Percentiles rank a stretch among this genome's conserved stretches.
Evolutionary conservation across 2,888 invertebrate species (phyloP).

Genomic region (Chrysolina oricalcia): DNA sequence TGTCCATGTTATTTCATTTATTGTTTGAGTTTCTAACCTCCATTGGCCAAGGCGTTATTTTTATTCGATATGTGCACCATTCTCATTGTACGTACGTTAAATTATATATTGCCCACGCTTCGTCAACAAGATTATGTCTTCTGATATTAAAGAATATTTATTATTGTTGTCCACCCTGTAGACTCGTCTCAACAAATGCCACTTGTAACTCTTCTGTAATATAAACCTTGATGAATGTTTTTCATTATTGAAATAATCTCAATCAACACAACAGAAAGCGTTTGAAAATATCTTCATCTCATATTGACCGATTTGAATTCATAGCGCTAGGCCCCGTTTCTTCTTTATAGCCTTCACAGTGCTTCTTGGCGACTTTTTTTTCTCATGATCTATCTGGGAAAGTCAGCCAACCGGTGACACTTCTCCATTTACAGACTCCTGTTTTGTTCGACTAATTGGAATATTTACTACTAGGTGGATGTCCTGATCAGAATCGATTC

Average conservation of each 20-base stretch:
- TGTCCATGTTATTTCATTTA: no score
- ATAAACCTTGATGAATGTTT: neutral
- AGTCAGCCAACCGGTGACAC: conserved; percentile 35
- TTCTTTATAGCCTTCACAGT: conserved; percentile 16
- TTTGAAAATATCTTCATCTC: neutral
- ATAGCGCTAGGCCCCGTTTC: neutral
- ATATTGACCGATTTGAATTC: neutral
- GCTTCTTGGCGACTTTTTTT: conserved; percentile 18
- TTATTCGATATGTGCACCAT: no score
- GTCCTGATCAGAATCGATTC: neutral
- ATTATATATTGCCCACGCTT: no score
- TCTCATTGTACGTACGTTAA: no score
- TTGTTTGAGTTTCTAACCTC: no score
- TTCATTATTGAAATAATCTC: neutral
- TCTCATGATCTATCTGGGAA: conserved; percentile 26
- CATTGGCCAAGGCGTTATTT: no score
- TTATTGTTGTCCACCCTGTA: no score
- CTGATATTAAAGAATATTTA: no score
- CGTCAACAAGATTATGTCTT: no score
- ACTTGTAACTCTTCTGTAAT: no score
- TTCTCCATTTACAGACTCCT: conserved; percentile 42
- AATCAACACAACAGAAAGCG: neutral
- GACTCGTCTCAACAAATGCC: no score
- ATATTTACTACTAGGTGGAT: conserved; percentile 18
- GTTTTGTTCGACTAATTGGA: conserved; percentile 29